phyloP scores from a whole-genome alignment of 2,797 vertebrate genomes.

The Gambusia yucatana region DNA sequence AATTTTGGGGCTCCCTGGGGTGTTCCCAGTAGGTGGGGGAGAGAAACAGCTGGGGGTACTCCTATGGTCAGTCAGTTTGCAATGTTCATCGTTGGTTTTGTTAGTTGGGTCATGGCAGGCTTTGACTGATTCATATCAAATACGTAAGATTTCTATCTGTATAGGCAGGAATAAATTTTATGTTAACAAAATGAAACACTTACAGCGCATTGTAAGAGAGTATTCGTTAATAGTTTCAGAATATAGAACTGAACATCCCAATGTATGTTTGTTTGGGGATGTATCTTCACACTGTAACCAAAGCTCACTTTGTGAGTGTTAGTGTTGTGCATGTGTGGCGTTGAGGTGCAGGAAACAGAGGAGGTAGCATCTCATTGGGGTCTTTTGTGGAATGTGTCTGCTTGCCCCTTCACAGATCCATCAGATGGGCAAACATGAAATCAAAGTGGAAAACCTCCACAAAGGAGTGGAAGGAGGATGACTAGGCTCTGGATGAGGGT shows the following conservation, averaged over 20 bases:
- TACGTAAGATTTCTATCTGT: constrained; percentile 54
- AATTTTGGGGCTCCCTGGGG: constrained; percentile 80
- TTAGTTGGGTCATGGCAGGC: constrained; percentile 20
- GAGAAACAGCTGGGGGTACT: constrained; percentile 57
- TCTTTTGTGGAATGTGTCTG: constrained; percentile 70
- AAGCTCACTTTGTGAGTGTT: constrained; percentile 3
- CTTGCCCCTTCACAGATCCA: constrained; percentile 57
- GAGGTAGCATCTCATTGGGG: constrained; percentile 48
- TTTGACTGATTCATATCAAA: constrained; percentile 6
- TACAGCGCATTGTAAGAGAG: constrained; percentile 67
- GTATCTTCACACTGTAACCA: constrained; percentile 4
- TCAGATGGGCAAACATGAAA: constrained; percentile 82
- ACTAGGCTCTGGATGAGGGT: constrained; percentile 65
- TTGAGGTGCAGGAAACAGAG: constrained; percentile 50
- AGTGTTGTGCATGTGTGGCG: constrained; percentile 39
- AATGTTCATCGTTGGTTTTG: constrained; percentile 27
- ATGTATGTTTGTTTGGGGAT: constrained; percentile 12
- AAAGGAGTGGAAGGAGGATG: constrained; percentile 77
- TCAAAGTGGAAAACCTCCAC: constrained; percentile 83
- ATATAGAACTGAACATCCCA: constrained; percentile 21
- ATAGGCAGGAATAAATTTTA: constrained; percentile 57
- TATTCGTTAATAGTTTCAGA: constrained; percentile 41
- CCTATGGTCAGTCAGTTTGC: constrained; percentile 29
- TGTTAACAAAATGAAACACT: constrained; percentile 70
- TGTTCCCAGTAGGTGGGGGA: constrained; percentile 42